phyloP scores from a whole-genome alignment of 2,797 vertebrate genomes.

The Todus mexicanus region DNA sequence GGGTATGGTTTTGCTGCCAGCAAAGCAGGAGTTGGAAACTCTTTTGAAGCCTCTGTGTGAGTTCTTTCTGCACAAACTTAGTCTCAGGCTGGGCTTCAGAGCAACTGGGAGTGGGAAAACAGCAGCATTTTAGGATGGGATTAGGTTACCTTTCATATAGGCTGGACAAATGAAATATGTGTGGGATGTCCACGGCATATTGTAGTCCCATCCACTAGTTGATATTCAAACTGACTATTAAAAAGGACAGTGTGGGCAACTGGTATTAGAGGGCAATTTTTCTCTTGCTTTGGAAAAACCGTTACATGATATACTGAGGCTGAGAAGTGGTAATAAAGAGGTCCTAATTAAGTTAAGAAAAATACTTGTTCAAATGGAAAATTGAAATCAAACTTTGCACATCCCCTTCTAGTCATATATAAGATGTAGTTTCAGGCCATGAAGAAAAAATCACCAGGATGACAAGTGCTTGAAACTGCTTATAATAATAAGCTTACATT shows the following conservation, averaged over 20 bases:
- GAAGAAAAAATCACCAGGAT: conserved; percentile 47
- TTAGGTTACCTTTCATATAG: neutral
- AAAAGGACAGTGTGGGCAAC: neutral
- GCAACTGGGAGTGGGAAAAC: neutral
- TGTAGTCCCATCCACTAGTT: neutral
- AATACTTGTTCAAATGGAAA: conserved; percentile 33
- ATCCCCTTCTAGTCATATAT: neutral
- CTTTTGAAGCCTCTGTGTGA: neutral
- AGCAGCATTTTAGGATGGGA: neutral
- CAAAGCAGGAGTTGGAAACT: neutral
- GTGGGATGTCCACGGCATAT: neutral
- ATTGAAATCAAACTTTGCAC: neutral
- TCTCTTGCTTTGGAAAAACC: neutral
- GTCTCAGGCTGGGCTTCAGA: neutral
- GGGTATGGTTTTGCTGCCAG: neutral
- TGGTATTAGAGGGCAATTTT: neutral
- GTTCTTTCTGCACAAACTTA: neutral
- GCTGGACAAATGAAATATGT: neutral
- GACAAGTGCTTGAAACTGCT: conserved; percentile 55
- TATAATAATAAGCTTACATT: conserved; percentile 56
- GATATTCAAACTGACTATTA: neutral
- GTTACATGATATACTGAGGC: neutral
- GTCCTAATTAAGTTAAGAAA: neutral
- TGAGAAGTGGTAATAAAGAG: neutral
- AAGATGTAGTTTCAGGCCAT: conserved; percentile 51